Base-by-base conservation (phyloP, 1,140 invertebrate species). In the Drosophila busckii region DNA sequence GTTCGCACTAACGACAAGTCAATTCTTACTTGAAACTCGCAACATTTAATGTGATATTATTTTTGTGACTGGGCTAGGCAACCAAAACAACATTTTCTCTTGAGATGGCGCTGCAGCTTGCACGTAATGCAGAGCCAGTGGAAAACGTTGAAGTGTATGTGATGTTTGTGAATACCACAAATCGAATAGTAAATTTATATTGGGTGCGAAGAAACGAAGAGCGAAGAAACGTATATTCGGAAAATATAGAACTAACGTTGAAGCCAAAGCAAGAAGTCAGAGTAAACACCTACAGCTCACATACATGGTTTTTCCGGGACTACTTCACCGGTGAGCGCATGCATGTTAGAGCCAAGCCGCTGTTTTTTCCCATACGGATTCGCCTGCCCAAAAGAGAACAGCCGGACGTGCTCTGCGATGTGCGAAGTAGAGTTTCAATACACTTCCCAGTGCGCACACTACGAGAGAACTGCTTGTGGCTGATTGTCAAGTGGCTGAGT, bases 181-280 rank as follows among this genome's bases (percentile, higher is more conserved):
- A 87, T 0, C 86, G 90, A 1, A 87, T 84, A 2, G 89, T 94
- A 0, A 91, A 92, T 49, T 84, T 95, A 0, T 91, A 93, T 64
- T 95, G 94, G 94, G 89, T 94, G 23, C 91, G 94, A 86, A 94
- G 91, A 80, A 84, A 89, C 29, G 94, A 94, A 0, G 71, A n/a
- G 23, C 91, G 94, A 86, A 94, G 91, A 80, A 84, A 89, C 29
- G 94, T 94, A 0, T 71, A n/a, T n/a, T n/a, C 80, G 13, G 87
- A 89, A 15, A 86, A 91, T 8, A 87, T 88, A 22, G 93, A 93
- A 64, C 88, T 88, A 25, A 89, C 87, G 1, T 70, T 94, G 3
- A 63, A 83, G 8, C 86, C 89, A 8, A 85, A 75, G 2, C 70
- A 90, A 7, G 89, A 85, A 66, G 73, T 90, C 6, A 90, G 92